phyloP scores from a whole-genome alignment of 2,113 vertebrate species.

The Rana temporaria region DNA sequence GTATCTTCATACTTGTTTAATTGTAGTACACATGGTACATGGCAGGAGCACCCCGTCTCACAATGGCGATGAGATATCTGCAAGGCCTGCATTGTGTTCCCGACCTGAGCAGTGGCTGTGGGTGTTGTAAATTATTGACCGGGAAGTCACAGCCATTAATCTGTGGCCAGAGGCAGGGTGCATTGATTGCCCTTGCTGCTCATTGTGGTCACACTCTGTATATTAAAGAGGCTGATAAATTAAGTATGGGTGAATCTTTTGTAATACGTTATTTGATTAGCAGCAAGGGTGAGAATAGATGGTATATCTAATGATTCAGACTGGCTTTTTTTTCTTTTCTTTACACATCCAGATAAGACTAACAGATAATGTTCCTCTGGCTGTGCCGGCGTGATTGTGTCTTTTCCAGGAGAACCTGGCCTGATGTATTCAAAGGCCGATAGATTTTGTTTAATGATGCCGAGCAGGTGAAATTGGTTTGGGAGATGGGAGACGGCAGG shows the following conservation, averaged over 20 bases:
- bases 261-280: slow-evolving; percentile 31
- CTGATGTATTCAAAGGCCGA: slow-evolving; percentile 30
- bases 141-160: slow-evolving; percentile 25
- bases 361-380: slow-evolving; percentile 6
- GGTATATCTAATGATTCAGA: slow-evolving; percentile 8
- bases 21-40: background rate
- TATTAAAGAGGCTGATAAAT: slow-evolving; percentile 44
- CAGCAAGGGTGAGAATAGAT: background rate
- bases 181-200: slow-evolving; percentile 49
- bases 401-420: background rate
- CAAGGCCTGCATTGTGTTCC: background rate
- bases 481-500: slow-evolving; percentile 21
- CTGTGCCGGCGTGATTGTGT: background rate
- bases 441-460: slow-evolving; percentile 34
- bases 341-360: background rate
- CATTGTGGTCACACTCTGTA: slow-evolving; percentile 25
- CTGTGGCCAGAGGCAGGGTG: slow-evolving; percentile 2
- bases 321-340: background rate
- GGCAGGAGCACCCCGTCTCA: background rate
- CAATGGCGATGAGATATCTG: slow-evolving; percentile 1
- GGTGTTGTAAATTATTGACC: background rate
- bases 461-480: slow-evolving; percentile 38
- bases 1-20: background rate
- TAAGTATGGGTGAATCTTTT: background rate
- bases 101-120: background rate